Base-by-base conservation (phyloP, 92 coral and sea anemone genomes). In the Phenganax stokvisi region DNA sequence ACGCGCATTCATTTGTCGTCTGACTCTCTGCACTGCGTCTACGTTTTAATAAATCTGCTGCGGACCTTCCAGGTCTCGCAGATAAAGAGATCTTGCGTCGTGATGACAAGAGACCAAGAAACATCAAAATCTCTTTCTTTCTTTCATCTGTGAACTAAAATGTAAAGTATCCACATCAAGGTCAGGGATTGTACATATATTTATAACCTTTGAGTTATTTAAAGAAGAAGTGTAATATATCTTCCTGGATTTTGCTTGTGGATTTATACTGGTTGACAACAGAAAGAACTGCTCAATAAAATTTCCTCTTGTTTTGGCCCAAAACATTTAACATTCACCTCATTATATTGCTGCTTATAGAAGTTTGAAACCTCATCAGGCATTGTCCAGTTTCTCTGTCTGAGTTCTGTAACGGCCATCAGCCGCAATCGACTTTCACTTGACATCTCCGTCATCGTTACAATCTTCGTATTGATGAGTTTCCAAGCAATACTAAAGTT, bases 41-140 rank as follows among this genome's bases (percentile, higher is more conserved):
- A 27, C 83, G n/a, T 60, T 79, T 79, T 16, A 79, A 52, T 27
- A 79, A 79, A 17, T 79, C 83, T 16, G 83, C 83, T 9, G 83
- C 83, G 64, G 83, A 79, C 12, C 83, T 3, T 10, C 83, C 83
- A 51, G 74, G 83, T 25, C 65, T 79, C n/a, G 55, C 83, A 3
- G 83, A 47, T 0, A 79, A 73, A 12, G 83, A 79, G 15, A 60
- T 79, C 29, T 79, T 79, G 17, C 74, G 57, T 51, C 74, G 63
- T 51, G 83, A 79, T 7, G 83, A 56, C 8, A 79, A 31, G 51
- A 37, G 65, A 12, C 83, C 83, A 9, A 63, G 59, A 54, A 65
- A 63, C 0, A 73, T 20, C 16, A 53, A 63, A 16, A 79, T 28
- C 63, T 65, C 73, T 10, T 79, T 79, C 74, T 44, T 79, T 13